Percentiles rank a stretch among this genome's conserved stretches.
Evolutionary conservation across 2,888 invertebrate genomes (phyloP).

Genomic region (Poecilobothrus nobilitatus): DNA sequence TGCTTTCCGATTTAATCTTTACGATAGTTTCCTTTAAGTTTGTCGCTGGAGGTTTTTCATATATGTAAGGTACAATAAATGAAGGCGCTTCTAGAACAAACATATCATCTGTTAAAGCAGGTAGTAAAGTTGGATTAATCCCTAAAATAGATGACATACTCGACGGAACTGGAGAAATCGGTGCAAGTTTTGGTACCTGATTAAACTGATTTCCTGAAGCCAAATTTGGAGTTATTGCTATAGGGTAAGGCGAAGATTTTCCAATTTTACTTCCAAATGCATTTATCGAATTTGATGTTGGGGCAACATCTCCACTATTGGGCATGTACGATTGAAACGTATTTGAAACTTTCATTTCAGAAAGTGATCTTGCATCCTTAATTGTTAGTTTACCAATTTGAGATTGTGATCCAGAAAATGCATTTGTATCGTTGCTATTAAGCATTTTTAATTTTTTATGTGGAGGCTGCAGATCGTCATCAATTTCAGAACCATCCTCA

Average conservation of each 20-base stretch:
- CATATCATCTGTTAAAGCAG: slow-evolving; percentile 83
- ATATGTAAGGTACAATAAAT: slow-evolving; percentile 87
- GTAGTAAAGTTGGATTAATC: slow-evolving; percentile 58
- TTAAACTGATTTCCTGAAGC: slow-evolving; percentile 42
- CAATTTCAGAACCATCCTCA: slow-evolving; percentile 37
- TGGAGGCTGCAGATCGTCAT: slow-evolving; percentile 24
- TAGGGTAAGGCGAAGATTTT: slow-evolving; percentile 36
- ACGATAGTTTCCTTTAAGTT: slow-evolving; percentile 66
- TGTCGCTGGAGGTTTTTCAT: slow-evolving; percentile 77
- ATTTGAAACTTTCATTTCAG: not conserved
- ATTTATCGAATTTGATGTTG: slow-evolving; percentile 20
- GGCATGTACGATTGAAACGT: not conserved
- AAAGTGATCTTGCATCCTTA: slow-evolving; percentile 40
- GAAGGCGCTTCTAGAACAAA: slow-evolving; percentile 88
- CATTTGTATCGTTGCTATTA: slow-evolving; percentile 10
- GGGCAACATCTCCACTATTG: slow-evolving; percentile 1
- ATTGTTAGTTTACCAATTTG: slow-evolving; percentile 30
- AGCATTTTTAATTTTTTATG: slow-evolving; percentile 14
- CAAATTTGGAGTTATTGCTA: slow-evolving; percentile 40
- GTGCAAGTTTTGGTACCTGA: slow-evolving; percentile 35
- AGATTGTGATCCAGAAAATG: not conserved
- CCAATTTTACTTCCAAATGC: slow-evolving; percentile 23
- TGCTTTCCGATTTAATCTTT: slow-evolving; percentile 51
- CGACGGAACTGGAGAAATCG: slow-evolving; percentile 29
- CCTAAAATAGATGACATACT: slow-evolving; percentile 36